A percentile compares a stretch with the other conserved stretches of the same genome.
Evolutionary conservation across 2,113 vertebrate species (phyloP).

Genomic region (Entomyzon cyanotis): DNA sequence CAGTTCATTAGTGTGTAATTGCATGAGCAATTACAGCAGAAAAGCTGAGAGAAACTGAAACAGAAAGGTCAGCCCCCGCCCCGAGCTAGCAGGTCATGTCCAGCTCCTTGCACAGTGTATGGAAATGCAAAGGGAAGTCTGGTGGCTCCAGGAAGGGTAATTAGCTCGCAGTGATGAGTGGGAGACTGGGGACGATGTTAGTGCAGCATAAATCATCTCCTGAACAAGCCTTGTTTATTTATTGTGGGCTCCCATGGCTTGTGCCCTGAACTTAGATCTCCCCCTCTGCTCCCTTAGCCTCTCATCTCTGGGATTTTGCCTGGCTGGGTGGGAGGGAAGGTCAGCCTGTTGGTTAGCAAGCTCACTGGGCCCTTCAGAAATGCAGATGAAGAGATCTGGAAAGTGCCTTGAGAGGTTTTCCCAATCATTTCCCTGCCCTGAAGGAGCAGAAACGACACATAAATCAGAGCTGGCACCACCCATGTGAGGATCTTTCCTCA

Average conservation of each 20-base stretch:
- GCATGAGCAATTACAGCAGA: neutral
- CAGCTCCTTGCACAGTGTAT: neutral
- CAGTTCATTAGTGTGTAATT: neutral
- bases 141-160: neutral
- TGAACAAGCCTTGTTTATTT: constrained; percentile 16
- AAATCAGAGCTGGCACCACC: neutral
- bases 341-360: neutral
- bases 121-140: neutral
- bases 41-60: neutral
- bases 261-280: neutral
- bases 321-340: neutral
- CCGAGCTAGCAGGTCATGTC: neutral
- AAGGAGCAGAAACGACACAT: neutral
- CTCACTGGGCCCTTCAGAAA: neutral
- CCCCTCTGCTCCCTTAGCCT: neutral
- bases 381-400: neutral
- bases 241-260: constrained; percentile 36
- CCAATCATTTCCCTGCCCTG: neutral
- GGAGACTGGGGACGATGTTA: neutral
- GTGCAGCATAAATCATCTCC: neutral
- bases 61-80: neutral
- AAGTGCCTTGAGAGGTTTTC: neutral
- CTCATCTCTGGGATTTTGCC: neutral
- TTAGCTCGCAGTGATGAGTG: neutral
- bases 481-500: neutral